A percentile compares a stretch with the other conserved stretches of the same genome.
phyloP scores from a whole-genome alignment of 2,888 invertebrate species.

The Griposia aprilina region DNA sequence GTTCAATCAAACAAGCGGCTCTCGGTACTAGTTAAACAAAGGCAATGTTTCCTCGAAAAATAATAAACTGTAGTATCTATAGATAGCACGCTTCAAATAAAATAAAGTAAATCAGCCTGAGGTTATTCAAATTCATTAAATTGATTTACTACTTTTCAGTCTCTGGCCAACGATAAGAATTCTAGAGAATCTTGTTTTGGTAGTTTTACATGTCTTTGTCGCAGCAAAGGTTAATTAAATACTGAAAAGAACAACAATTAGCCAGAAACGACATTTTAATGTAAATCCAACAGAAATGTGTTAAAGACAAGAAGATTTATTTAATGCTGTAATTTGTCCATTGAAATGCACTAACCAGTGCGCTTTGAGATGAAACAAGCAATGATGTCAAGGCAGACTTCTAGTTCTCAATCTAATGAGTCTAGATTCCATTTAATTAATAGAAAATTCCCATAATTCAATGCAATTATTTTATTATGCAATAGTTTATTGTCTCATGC shows the following conservation, averaged over 20 bases:
- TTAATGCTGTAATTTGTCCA: constrained; percentile 31
- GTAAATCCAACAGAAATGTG: constrained; percentile 29
- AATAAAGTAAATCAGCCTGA: neutral
- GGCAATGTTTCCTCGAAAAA: constrained; percentile 11
- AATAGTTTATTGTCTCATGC: constrained; percentile 47
- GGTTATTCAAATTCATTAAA: neutral
- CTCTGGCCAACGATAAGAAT: neutral
- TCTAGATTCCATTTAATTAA: constrained; percentile 69
- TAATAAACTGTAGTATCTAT: neutral
- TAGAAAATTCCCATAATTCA: constrained; percentile 69
- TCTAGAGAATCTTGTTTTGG: neutral
- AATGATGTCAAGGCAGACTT: constrained; percentile 82
- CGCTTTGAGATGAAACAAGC: constrained; percentile 59
- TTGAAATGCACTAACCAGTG: constrained; percentile 53
- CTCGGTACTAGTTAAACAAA: constrained; percentile 9
- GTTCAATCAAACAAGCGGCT: constrained; percentile 6
- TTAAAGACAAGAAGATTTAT: constrained; percentile 28
- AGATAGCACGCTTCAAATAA: neutral
- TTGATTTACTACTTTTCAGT: neutral
- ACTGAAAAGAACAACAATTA: constrained; percentile 12
- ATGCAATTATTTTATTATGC: constrained; percentile 40
- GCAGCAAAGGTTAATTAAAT: neutral
- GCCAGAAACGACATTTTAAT: constrained; percentile 25
- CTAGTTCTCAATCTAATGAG: constrained; percentile 74
- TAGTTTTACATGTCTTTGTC: neutral